Base-by-base conservation (phyloP, 2,113 vertebrate species). In the Aix galericulata region DNA sequence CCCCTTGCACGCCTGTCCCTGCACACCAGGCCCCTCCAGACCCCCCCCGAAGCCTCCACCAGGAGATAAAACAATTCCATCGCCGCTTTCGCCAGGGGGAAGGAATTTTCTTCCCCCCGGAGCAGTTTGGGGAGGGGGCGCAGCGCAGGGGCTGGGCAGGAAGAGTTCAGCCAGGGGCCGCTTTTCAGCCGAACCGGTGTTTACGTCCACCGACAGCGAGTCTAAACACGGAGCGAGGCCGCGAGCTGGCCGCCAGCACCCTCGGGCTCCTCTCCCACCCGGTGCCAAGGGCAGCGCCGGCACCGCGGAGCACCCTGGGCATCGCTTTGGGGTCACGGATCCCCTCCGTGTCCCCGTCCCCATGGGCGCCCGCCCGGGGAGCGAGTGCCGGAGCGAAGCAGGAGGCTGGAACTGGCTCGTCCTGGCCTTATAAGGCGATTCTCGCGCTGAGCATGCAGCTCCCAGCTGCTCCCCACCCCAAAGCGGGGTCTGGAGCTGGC, bases 391-490 rank as follows among this genome's bases (percentile, higher is more conserved):
- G 89, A 89, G 87, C 6, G 0, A 38, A 66, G 77, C 4, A 1
- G 58, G 59, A 91, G 91, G 79, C 83, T 94, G 87, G 50, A 95
- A 81, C 90, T 1, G 50, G 77, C 93, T 89, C 8, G 2, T 87
- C 86, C 80, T 93, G 91, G 94, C 95, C 96, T 97, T 96, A 95
- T 97, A 95, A 93, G 96, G 97, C 88, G 74, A 96, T 96, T 95
- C 91, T 91, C 3, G 9, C 29, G 13, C 48, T 3, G 84, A 62
- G 91, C 74, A 55, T 91, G 80, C 64, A 87, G 91, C 89, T 89
- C 95, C 92, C 79, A 86, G 94, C 91, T 89, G 95, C 92, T 91
- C 88, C 93, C 92, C 89, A 95, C 86, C 95, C 89, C 94, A 82
- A 78, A 92, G 92, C 89, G 40, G 78, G 93, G 91, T 90, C 93